phyloP scores from a whole-genome alignment of 2,888 invertebrate species.

The Chymomyza procnemis region DNA sequence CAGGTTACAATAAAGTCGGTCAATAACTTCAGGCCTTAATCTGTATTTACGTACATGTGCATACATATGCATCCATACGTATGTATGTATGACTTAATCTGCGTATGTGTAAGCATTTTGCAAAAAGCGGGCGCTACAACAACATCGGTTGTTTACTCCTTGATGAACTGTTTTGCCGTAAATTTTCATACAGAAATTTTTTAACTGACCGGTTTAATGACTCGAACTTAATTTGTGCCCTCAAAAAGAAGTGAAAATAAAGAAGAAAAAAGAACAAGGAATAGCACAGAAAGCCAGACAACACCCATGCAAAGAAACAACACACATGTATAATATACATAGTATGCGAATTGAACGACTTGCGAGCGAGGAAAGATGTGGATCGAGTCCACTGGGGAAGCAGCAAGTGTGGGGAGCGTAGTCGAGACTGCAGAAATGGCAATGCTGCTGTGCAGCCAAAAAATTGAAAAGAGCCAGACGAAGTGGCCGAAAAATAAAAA shows the following conservation, averaged over 20 bases:
- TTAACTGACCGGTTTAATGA: conserved; percentile 67
- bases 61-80: no score
- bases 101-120: conserved; percentile 11
- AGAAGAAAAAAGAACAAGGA: not conserved
- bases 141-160: conserved; percentile 40
- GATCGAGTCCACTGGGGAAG: conserved; percentile 12
- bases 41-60: conserved; percentile 11
- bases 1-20: conserved; percentile 67
- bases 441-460: conserved; percentile 33
- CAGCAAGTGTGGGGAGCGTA: not conserved
- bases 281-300: conserved; percentile 33
- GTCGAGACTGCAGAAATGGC: conserved; percentile 51
- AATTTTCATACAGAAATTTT: conserved; percentile 25
- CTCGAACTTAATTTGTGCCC: conserved; percentile 69
- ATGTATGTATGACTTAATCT: not conserved
- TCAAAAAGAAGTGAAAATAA: conserved; percentile 32
- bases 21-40: conserved; percentile 55
- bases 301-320: conserved; percentile 43
- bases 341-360: not conserved
- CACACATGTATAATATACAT: conserved; percentile 35
- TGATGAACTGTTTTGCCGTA: conserved; percentile 41
- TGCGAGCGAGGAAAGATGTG: conserved; percentile 15
- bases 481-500: conserved; percentile 35
- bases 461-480: conserved; percentile 30
- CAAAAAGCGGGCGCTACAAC: conserved; percentile 49